Conservation (phyloP, 2,888 invertebrate genomes). For the Cerastoderma edule region DNA sequence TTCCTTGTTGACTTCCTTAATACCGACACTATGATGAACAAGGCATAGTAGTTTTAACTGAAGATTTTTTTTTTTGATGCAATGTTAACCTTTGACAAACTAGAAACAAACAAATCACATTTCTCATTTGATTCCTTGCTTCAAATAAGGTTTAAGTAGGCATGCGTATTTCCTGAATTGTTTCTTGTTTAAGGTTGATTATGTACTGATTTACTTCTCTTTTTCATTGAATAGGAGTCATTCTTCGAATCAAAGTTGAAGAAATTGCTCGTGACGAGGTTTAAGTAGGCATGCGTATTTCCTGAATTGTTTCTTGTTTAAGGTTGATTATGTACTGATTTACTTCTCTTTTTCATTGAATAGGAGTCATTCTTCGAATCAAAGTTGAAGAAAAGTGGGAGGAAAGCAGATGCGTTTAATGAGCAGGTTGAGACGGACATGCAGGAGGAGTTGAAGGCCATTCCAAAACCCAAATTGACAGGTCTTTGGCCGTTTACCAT, state of each 20-base stretch:
- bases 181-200: neutral
- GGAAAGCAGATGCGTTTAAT: constrained; percentile 77
- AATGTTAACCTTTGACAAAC: too few relatives aligned
- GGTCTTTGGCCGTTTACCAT: constrained; percentile 76
- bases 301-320: neutral
- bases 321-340: neutral
- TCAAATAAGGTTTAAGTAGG: too few relatives aligned
- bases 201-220: neutral
- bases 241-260: constrained; percentile 76
- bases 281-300: too few relatives aligned
- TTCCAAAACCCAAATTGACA: constrained; percentile 74
- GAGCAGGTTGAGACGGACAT: constrained; percentile 80
- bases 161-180: too few relatives aligned
- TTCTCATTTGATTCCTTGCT: too few relatives aligned
- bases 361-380: constrained; percentile 66
- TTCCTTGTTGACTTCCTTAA: too few relatives aligned
- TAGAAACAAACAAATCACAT: too few relatives aligned
- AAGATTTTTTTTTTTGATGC: too few relatives aligned
- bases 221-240: constrained; percentile 45
- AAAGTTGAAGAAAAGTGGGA: constrained; percentile 79
- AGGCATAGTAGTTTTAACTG: too few relatives aligned
- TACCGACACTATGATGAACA: too few relatives aligned
- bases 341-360: neutral
- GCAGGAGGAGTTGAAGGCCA: constrained; percentile 68
- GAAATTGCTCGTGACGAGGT: too few relatives aligned